Conservation (phyloP, 1,140 invertebrate genomes). For the Dufourea novaeangliae region DNA sequence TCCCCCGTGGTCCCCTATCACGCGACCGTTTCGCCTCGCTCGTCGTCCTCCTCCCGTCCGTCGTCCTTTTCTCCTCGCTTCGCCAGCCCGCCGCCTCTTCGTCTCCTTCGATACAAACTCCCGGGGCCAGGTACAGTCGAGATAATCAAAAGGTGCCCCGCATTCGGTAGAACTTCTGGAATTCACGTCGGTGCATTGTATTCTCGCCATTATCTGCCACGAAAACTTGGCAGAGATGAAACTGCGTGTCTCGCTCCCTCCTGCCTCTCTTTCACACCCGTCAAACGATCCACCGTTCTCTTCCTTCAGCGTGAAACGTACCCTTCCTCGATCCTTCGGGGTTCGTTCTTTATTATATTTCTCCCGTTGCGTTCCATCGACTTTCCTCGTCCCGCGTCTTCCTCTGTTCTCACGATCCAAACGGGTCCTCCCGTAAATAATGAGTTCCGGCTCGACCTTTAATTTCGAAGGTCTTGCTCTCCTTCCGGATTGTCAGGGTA, state of each 20-base stretch:
- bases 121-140: slow-evolving; percentile 54
- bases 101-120: slow-evolving; percentile 59
- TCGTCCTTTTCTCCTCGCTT: slow-evolving; percentile 5
- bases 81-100: slow-evolving; percentile 18
- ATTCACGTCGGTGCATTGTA: slow-evolving; percentile 63
- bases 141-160: slow-evolving; percentile 66
- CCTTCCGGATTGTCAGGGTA: slow-evolving; percentile 2
- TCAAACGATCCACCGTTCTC: no score
- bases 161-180: slow-evolving; percentile 64
- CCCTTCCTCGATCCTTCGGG: slow-evolving; percentile 1
- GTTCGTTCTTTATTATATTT: not conserved
- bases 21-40: not conserved
- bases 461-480: not conserved
- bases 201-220: slow-evolving; percentile 56
- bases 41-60: slow-evolving; percentile 25
- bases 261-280: not conserved
- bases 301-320: not conserved
- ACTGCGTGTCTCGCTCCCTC: slow-evolving; percentile 16
- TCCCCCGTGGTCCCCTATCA: slow-evolving; percentile 4
- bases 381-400: slow-evolving; percentile 6
- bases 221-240: slow-evolving; percentile 60
- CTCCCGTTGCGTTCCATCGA: not conserved
- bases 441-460: slow-evolving; percentile 11
- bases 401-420: slow-evolving; percentile 8
- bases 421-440: slow-evolving; percentile 27